Conservation (phyloP, 2,113 vertebrate genomes). For the Ginglymostoma cirratum region DNA sequence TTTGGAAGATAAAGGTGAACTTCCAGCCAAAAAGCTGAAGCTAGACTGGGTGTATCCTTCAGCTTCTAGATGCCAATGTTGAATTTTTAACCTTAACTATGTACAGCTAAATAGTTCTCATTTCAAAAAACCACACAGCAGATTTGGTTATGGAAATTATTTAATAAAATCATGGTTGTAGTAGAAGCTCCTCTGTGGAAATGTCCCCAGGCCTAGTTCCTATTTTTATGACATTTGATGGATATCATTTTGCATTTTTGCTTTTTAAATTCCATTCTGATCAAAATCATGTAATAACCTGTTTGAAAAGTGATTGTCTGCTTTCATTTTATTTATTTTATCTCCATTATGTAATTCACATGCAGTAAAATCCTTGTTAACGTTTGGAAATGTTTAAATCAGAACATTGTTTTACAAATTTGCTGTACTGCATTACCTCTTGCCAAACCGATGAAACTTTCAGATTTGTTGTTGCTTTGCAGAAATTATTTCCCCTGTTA, state of each 20-base stretch:
- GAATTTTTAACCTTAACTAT: background rate
- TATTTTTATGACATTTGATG: background rate
- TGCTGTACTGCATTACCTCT: background rate
- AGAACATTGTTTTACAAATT: background rate
- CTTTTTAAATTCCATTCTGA: background rate
- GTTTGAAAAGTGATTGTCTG: constrained; percentile 8
- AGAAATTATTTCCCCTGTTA: background rate
- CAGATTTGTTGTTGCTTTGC: background rate
- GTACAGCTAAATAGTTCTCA: background rate
- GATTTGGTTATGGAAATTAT: background rate
- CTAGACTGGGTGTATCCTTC: constrained; percentile 99
- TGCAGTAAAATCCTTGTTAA: background rate
- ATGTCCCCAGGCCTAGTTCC: background rate
- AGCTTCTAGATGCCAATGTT: background rate
- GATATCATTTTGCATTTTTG: background rate
- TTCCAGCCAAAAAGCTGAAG: constrained; percentile 84
- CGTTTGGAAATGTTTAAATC: background rate
- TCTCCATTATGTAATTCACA: background rate
- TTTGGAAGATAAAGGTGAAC: constrained; percentile 82
- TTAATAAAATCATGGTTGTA: background rate
- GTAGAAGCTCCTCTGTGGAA: background rate
- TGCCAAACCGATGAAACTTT: background rate
- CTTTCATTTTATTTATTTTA: background rate
- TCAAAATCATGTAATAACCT: background rate
- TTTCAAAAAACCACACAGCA: background rate